Percentiles rank a stretch among this genome's conserved stretches.
Evolutionary conservation across 30 jellyfish, hydroid and myxozoan species (phyloP).

Genomic region (Chrysaora quinquecirrha): DNA sequence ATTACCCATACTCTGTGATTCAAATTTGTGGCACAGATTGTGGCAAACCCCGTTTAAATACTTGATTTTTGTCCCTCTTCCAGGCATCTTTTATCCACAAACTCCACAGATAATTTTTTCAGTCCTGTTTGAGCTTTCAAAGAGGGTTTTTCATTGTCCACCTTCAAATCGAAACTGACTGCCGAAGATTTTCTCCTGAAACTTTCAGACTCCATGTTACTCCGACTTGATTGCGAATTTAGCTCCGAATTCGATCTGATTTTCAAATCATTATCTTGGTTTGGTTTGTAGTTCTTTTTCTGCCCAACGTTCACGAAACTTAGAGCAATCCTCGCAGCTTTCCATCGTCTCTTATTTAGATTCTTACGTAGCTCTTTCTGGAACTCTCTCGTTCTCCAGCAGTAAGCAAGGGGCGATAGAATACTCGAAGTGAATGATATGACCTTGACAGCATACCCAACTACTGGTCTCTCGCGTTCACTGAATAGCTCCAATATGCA

Average conservation of each 20-base stretch:
- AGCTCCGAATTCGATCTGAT: not conserved
- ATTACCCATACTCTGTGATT: too few species aligned
- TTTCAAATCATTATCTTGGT: not conserved
- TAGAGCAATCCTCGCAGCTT: constrained; percentile 64
- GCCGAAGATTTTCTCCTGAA: not conserved
- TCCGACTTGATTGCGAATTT: not conserved
- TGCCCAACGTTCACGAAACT: constrained; percentile 13
- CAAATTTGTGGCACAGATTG: too few species aligned
- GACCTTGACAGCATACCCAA: constrained; percentile 45
- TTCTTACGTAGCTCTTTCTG: constrained; percentile 44
- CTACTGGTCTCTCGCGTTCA: constrained; percentile 13
- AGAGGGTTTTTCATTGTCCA: not conserved
- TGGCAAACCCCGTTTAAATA: too few species aligned
- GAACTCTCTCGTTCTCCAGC: constrained; percentile 80
- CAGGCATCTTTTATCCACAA: not conserved
- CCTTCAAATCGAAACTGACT: not conserved
- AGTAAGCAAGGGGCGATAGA: constrained; percentile 68
- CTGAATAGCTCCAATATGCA: constrained; percentile 19
- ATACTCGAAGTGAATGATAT: constrained; percentile 59
- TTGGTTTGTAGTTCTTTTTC: not conserved
- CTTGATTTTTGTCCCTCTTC: not conserved
- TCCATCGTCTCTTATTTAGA: constrained; percentile 64
- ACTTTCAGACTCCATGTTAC: not conserved
- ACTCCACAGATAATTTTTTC: not conserved
- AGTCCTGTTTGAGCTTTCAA: not conserved